Percentiles rank a stretch among this genome's conserved stretches.
Evolutionary conservation across 2,888 invertebrate species (phyloP).

Genomic region (Charanyca ferruginea): DNA sequence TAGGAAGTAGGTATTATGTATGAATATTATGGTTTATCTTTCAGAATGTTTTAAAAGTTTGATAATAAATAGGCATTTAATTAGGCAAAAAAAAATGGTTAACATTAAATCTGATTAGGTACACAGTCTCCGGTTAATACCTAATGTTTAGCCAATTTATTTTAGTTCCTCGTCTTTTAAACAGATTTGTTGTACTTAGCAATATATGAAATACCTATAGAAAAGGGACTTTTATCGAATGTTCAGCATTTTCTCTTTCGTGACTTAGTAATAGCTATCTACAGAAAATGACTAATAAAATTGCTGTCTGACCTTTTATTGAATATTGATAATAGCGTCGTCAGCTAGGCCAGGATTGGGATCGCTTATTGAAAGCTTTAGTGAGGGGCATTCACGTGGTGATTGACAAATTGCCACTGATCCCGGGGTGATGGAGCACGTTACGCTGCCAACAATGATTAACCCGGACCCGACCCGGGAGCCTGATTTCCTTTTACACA

Average conservation of each 20-base stretch:
- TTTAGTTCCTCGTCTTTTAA: constrained; percentile 34
- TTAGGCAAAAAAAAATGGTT: constrained; percentile 4
- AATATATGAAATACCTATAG: constrained; percentile 17
- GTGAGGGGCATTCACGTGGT: constrained; percentile 79
- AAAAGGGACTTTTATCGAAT: constrained; percentile 35
- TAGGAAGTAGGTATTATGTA: constrained; percentile 53
- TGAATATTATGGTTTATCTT: constrained; percentile 32
- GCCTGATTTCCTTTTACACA: constrained; percentile 55
- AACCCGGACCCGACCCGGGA: constrained; percentile 68
- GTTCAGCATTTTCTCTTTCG: constrained; percentile 44
- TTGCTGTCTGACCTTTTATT: constrained; percentile 67
- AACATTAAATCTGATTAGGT: not conserved
- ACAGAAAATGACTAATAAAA: constrained; percentile 69
- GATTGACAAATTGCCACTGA: constrained; percentile 88
- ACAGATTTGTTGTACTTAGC: no score
- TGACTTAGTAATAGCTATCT: constrained; percentile 21
- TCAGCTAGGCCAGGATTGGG: constrained; percentile 55
- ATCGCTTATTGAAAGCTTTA: constrained; percentile 80
- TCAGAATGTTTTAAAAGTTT: constrained; percentile 19
- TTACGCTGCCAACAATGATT: constrained; percentile 78
- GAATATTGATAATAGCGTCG: constrained; percentile 72
- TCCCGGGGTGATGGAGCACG: constrained; percentile 75
- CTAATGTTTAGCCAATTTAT: constrained; percentile 25
- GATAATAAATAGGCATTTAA: constrained; percentile 15
- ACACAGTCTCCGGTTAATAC: constrained; percentile 10